These are phyloP conservation scores for Micromussa lordhowensis DNA, from an alignment of 92 coral and sea anemone genomes.

Conservation along the genomic window DNA sequence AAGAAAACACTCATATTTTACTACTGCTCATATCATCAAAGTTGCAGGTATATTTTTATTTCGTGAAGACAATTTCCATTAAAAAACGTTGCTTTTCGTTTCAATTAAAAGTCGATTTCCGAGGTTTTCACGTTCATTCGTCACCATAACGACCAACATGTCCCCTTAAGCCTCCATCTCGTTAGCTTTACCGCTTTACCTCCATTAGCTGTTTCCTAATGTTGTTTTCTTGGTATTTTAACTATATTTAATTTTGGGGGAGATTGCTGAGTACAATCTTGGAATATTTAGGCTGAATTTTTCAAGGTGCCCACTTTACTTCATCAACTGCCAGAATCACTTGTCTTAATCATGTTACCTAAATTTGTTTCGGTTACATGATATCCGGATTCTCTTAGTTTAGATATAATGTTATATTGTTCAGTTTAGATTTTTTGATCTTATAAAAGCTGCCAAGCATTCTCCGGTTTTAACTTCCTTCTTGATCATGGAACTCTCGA, in stretches of 20 bases:
- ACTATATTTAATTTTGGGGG: neutral
- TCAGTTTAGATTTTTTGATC: too few relatives aligned
- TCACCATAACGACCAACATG: neutral
- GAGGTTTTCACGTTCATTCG: neutral
- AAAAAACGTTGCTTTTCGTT: neutral
- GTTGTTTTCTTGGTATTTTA: neutral
- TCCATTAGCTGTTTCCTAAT: neutral
- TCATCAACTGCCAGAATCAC: neutral
- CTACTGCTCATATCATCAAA: neutral
- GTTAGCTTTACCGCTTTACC: neutral
- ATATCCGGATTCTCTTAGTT: too few relatives aligned
- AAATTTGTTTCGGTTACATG: too few relatives aligned
- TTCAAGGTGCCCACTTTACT: neutral
- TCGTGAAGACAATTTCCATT: neutral
- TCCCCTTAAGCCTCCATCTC: neutral
- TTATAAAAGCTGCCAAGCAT: too few relatives aligned
- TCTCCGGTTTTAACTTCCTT: too few relatives aligned
- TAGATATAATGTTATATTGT: too few relatives aligned
- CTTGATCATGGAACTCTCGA: too few relatives aligned
- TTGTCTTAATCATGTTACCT: neutral
- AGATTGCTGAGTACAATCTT: neutral
- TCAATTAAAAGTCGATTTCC: neutral
- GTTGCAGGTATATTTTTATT: neutral
- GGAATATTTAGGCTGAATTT: neutral
- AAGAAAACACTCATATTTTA: neutral